Base-by-base conservation (phyloP, 2,113 vertebrate species). In the Menidia beryllina region DNA sequence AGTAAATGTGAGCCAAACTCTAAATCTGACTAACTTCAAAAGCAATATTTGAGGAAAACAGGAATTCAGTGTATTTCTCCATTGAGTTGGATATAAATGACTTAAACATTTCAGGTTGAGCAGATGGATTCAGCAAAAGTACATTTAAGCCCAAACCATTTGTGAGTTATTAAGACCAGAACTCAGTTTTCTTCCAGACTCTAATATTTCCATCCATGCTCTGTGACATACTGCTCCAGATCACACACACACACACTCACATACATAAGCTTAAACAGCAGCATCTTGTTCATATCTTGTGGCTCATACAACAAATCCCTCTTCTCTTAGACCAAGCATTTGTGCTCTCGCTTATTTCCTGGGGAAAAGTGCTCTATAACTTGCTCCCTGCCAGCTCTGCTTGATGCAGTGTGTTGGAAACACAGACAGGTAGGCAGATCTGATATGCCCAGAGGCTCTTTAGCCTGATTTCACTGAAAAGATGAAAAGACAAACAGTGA, bases 401-500 rank as follows among this genome's bases (percentile, higher is more conserved):
- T n/a, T n/a, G 63, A 79, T 75, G 52, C 45, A 10, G 20, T 75
- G 63, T 65, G 64, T 19, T 38, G 77, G 84, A 87, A 87, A 83
- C 74, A 74, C 75, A 79, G 80, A 77, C 63, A 3, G 58, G 57
- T 48, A 67, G 69, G 50, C 21, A 38, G 60, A 81, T 76, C 72
- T 75, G 68, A 78, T 49, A 78, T 34, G 48, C 77, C 69, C 57
- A 2, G 36, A 52, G 69, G 51, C 74, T 57, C 60, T 57, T 59
- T 68, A 67, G 54, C 59, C 56, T 81, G 77, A 79, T 76, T 76
- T 79, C 80, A 72, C 71, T 34, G 57, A 84, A 65, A 48, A 68
- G 82, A 90, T 90, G 87, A 74, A 78, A 80, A 63, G 81, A 91
- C 88, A 83, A 84, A 75, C 58, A 57, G 23, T 25, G 61, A 63